Evolutionary conservation across 2,113 vertebrate genomes (phyloP).

Genomic region (Lota lota): DNA sequence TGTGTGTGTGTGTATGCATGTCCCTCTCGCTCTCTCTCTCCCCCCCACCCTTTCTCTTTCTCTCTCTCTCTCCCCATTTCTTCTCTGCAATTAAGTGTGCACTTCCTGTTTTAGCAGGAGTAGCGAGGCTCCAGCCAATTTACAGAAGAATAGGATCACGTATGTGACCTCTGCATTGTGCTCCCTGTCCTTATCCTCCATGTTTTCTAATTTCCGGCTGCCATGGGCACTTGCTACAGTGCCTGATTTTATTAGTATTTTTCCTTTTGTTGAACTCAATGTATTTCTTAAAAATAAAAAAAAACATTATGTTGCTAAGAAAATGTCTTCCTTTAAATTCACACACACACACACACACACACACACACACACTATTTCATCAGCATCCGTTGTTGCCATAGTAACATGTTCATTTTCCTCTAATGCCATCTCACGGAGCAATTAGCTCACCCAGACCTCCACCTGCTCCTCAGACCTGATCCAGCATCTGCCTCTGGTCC

Average conservation of each 20-base stretch:
- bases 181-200: constrained; percentile 3
- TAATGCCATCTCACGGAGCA: constrained; percentile 45
- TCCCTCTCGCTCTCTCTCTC: constrained; percentile 8
- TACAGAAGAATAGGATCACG: constrained; percentile 39
- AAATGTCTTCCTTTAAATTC: neutral
- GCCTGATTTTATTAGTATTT: neutral
- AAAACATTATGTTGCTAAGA: neutral
- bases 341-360: neutral
- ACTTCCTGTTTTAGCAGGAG: constrained; percentile 39
- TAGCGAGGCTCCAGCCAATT: constrained; percentile 47
- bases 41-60: no score
- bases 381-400: neutral
- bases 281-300: neutral
- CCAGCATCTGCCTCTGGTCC: constrained; percentile 38
- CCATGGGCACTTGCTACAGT: neutral
- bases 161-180: constrained; percentile 43
- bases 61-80: constrained; percentile 3
- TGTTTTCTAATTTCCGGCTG: neutral
- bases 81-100: constrained; percentile 48
- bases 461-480: constrained; percentile 36
- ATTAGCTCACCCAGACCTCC: constrained; percentile 51
- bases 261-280: neutral
- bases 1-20: neutral
- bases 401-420: constrained; percentile 15
- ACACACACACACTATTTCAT: neutral